These are phyloP conservation scores for Apis florea DNA, from an alignment of 1,140 invertebrate genomes.

Conservation along the genomic window DNA sequence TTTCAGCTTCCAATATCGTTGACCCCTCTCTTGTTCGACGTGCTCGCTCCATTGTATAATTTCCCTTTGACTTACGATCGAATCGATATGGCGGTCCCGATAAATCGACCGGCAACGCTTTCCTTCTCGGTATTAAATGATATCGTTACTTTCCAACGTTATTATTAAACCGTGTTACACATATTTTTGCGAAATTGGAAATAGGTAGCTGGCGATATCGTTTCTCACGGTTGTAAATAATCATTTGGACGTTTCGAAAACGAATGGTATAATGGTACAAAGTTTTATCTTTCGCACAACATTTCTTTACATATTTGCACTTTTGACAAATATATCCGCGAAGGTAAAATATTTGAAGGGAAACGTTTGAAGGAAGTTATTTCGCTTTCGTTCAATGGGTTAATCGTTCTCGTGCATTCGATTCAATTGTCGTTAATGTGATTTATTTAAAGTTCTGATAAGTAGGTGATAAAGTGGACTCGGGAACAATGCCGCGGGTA, in stretches of 20 bases:
- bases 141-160: neutral
- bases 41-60: constrained; percentile 2
- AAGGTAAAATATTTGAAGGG: too few relatives aligned
- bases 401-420: neutral
- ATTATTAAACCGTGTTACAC: neutral
- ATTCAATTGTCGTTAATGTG: constrained; percentile 20
- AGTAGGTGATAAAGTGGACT: constrained; percentile 14
- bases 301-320: too few relatives aligned
- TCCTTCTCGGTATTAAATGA: constrained; percentile 9
- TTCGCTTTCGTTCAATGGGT: too few relatives aligned
- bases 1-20: neutral
- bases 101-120: constrained; percentile 4
- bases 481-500: neutral
- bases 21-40: neutral
- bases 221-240: constrained; percentile 5
- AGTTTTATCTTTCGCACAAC: neutral
- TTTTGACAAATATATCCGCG: too few relatives aligned
- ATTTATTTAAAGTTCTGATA: neutral
- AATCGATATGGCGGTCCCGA: neutral
- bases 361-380: neutral
- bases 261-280: neutral
- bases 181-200: neutral
- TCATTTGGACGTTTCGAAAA: neutral
- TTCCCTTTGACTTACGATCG: neutral
- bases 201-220: neutral